A percentile compares a stretch with the other conserved stretches of the same genome.
Conservation (phyloP, 2,113 vertebrate species). For the Crotophaga sulcirostris region DNA sequence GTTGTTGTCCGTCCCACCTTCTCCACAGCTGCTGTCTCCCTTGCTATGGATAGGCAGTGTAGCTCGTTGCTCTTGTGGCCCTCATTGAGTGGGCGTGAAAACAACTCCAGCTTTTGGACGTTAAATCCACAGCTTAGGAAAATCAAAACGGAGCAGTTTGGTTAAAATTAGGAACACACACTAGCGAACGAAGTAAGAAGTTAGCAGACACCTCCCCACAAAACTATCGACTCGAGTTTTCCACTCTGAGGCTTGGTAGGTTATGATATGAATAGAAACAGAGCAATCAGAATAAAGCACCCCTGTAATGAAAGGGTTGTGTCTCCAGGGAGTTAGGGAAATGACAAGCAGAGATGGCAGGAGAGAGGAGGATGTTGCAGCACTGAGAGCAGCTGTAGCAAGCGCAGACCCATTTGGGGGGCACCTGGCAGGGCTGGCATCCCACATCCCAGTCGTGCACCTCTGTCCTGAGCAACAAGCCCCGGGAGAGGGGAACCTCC, state of each 20-base stretch:
- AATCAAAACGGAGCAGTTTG: constrained; percentile 20
- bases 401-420: not conserved
- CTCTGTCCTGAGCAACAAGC: not conserved
- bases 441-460: not conserved
- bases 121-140: constrained; percentile 5
- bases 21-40: not conserved
- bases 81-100: constrained; percentile 2
- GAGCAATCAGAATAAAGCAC: not conserved
- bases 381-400: fast-evolving
- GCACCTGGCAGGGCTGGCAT: not conserved
- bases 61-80: not conserved
- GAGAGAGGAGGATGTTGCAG: not conserved
- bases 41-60: not conserved
- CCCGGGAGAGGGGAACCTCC: not conserved
- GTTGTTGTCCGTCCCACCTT: not conserved
- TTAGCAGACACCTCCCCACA: not conserved
- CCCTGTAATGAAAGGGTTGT: not conserved
- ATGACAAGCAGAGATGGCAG: not conserved
- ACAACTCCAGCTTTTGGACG: not conserved
- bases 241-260: constrained; percentile 10
- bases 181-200: constrained; percentile 6
- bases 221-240: constrained; percentile 3
- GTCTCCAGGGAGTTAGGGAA: not conserved
- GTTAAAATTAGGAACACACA: constrained; percentile 41
- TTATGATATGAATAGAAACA: not conserved